These are phyloP conservation scores for Drosophila lacteicornis DNA, from an alignment of 1,140 invertebrate genomes.

Conservation along the genomic window DNA sequence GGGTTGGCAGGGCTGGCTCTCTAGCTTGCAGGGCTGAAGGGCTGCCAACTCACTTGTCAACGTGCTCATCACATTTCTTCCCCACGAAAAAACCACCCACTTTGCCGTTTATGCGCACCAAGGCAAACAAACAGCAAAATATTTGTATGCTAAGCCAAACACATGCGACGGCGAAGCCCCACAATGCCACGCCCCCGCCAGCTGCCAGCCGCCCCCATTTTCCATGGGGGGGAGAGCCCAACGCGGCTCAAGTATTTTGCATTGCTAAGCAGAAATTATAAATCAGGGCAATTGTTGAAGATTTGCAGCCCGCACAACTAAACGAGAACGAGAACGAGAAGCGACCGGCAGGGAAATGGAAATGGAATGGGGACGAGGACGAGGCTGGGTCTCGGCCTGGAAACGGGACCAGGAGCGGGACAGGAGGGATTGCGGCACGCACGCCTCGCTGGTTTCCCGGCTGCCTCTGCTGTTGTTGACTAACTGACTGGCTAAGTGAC, in stretches of 20 bases:
- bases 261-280: conserved; percentile 83
- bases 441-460: conserved; percentile 55
- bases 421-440: conserved; percentile 47
- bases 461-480: conserved; percentile 52
- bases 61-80: conserved; percentile 74
- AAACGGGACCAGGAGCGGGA: conserved; percentile 1
- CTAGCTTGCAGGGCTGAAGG: conserved; percentile 4
- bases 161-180: conserved; percentile 71
- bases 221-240: conserved; percentile 31
- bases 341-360: conserved; percentile 37
- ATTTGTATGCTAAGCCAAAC: conserved; percentile 83
- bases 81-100: conserved; percentile 25
- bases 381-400: background rate
- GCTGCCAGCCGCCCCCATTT: conserved; percentile 17
- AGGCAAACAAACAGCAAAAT: conserved; percentile 83
- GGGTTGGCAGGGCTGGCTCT: background rate
- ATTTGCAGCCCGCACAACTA: conserved; percentile 83
- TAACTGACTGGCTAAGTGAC: conserved; percentile 61
- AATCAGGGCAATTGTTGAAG: conserved; percentile 83
- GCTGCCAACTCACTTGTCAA: conserved; percentile 71
- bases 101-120: conserved; percentile 73
- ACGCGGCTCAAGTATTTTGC: conserved; percentile 81
- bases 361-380: conserved; percentile 17
- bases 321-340: conserved; percentile 44
- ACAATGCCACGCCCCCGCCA: conserved; percentile 55